Conservation (phyloP, 1,140 invertebrate species). For the Anastrepha obliqua region DNA sequence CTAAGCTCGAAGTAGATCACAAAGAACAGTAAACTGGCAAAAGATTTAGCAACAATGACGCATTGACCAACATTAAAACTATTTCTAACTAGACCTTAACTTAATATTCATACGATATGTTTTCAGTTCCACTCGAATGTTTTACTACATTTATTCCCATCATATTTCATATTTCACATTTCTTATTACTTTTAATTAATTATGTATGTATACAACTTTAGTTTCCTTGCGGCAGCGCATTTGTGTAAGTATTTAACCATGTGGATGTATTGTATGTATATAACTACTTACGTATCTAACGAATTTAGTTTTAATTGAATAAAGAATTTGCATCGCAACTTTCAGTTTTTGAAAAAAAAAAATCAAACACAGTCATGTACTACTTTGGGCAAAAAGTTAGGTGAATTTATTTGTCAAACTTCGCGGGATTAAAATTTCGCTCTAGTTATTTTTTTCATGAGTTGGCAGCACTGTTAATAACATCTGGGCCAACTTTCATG, state of each 20-base stretch:
- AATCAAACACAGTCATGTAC: too few species aligned
- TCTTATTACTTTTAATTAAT: conserved; percentile 7
- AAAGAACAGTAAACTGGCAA: background rate
- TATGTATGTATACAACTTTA: background rate
- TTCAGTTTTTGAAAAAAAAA: background rate
- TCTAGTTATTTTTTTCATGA: too few species aligned
- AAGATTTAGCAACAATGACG: background rate
- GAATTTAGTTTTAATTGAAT: background rate
- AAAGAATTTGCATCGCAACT: background rate
- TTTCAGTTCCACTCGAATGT: conserved; percentile 24
- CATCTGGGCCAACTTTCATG: too few species aligned
- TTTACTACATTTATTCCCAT: conserved; percentile 14
- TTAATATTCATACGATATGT: background rate
- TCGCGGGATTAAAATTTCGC: too few species aligned
- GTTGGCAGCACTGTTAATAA: too few species aligned
- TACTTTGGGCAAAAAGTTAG: too few species aligned
- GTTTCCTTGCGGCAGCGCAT: background rate
- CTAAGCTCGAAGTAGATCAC: conserved; percentile 56
- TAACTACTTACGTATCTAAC: background rate
- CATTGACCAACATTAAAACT: background rate
- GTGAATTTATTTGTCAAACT: too few species aligned
- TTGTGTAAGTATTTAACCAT: background rate
- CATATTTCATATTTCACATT: background rate
- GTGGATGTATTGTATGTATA: background rate
- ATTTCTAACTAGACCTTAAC: background rate